Evolutionary conservation across 2,797 vertebrate genomes (phyloP).

Genomic region (Eulemur mongoz): DNA sequence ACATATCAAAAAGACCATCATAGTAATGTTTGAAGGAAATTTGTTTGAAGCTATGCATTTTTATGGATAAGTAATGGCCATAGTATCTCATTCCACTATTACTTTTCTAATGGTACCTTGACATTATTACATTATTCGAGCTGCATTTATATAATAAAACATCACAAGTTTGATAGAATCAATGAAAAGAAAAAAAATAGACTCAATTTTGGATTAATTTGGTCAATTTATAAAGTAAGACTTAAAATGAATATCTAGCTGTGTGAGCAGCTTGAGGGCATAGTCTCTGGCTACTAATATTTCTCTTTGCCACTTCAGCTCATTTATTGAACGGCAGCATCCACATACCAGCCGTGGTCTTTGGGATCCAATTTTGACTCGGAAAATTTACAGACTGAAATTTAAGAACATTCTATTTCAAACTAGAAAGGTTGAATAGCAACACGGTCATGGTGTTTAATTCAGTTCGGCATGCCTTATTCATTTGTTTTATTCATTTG

Average conservation of each 20-base stretch:
- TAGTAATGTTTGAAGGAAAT: not conserved
- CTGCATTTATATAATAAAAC: not conserved
- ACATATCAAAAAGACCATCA: not conserved
- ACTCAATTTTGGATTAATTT: not conserved
- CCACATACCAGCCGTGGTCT: not conserved
- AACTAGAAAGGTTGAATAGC: not conserved
- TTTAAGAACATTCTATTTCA: not conserved
- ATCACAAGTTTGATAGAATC: not conserved
- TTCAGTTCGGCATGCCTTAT: not conserved
- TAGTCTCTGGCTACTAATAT: not conserved
- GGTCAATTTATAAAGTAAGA: not conserved
- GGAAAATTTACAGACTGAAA: not conserved
- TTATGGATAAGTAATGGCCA: not conserved
- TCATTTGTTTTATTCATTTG: not conserved
- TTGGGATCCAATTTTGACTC: not conserved
- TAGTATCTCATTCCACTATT: not conserved
- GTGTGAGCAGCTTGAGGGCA: not conserved
- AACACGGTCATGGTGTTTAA: not conserved
- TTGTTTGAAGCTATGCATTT: not conserved
- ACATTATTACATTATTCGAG: not conserved
- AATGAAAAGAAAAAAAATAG: not conserved
- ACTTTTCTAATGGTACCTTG: not conserved
- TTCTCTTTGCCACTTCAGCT: not conserved
- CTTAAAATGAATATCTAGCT: not conserved
- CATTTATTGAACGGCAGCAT: not conserved